Evolutionary conservation across 2,888 invertebrate genomes (phyloP), one percentile per base, ranked within the genome.

Genomic region (Cataglyphis cursor): DNA sequence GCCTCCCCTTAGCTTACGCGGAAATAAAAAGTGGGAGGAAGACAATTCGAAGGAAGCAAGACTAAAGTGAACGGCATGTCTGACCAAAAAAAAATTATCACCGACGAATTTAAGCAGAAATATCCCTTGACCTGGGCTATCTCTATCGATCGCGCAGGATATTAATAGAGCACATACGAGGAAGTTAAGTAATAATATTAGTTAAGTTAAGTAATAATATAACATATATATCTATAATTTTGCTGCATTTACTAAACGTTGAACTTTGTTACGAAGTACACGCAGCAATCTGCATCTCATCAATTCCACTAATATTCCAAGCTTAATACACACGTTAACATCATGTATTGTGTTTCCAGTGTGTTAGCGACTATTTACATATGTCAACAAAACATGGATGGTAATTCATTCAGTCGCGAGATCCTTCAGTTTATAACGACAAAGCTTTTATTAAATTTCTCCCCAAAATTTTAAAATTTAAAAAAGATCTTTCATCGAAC

Each of bases 91-190:
- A 73, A 57, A 85, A 68, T 76, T 85, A 82, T 82, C 61, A 44
- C 44, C 9, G 57, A 75, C 28, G 82, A 68, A 85, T 84, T 87
- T 85, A 28, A 48, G 38, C 24, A 48, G 73, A 68, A 70, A 78
- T 54, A 51, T 41, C 31, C 66, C 24, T 21, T 57, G 44, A 31
- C 48, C 18, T 62, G 61, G 9, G 8, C 28, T 76, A 44, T 12
- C 18, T 44, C 28, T 57, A 44, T 68, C 31, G 57, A 78, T 78
- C 57, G 41, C 41, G 28, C 57, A 21, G 31, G 21, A 35, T 57
- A 59, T 59, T 59, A 70, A 44, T 44, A n/a, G 0, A 4, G 31
- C 24, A 48, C 35, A 70, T 44, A 31, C 70, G 44, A 59, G 59
- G 9, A 59, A 68, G 59, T 80, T 61, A 70, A 80, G 54, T n/a